Conservation (phyloP, 1,140 invertebrate species). For the Muscidifurax raptorellus region DNA sequence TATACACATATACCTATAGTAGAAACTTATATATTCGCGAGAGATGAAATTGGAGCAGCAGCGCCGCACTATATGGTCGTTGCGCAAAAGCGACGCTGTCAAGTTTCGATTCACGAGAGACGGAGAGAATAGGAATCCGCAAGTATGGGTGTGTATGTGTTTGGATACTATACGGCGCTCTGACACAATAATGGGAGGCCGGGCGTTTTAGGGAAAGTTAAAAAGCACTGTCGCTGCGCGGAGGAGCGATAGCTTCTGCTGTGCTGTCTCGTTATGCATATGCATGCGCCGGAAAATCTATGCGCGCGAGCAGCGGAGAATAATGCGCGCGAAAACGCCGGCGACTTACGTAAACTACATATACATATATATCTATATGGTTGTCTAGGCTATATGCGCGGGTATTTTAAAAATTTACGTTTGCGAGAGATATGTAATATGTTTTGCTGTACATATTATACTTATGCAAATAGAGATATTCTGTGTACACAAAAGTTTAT, state of each 20-base stretch:
- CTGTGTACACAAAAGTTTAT: no score
- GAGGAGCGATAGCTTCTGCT: no score
- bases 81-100: neutral
- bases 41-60: constrained; percentile 1
- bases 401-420: neutral
- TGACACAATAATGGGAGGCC: constrained; percentile 19
- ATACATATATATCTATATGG: no score
- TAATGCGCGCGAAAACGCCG: neutral
- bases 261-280: no score
- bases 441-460: neutral
- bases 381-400: neutral
- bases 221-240: no score
- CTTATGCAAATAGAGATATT: neutral
- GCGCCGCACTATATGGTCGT: neutral
- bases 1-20: no score
- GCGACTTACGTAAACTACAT: neutral
- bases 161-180: neutral
- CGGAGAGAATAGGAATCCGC: neutral
- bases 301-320: no score
- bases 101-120: neutral
- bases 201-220: constrained; percentile 4
- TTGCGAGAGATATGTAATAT: no score
- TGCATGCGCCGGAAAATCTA: neutral
- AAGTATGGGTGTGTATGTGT: neutral
- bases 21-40: no score